Evolutionary conservation across 1,140 invertebrate species (phyloP), one percentile per base, ranked within the genome.

Genomic region (Hesperophylax magnus): DNA sequence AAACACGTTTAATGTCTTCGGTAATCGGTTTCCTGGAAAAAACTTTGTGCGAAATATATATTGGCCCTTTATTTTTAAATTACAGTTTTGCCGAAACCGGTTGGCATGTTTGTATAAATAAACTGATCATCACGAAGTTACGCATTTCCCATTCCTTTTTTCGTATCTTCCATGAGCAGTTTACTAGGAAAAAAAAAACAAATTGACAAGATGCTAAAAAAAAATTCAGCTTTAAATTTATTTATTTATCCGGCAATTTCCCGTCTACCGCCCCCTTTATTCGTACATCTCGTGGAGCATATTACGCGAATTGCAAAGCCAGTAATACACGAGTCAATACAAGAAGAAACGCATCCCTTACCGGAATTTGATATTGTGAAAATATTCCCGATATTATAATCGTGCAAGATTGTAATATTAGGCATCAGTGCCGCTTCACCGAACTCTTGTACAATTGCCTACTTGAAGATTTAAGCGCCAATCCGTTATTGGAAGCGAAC

Each of bases 351-450:
- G 39, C 34, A 71, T 71, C 47, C 20, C 24, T n/a, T 53, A 53
- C 65, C 67, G 18, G 67, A 47, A 47, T 71, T 71, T 71, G n/a
- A 71, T 71, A 71, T 71, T 71, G 18, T 71, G 24, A 39, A 71
- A 39, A 58, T 75, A 75, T 75, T 75, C 56, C 52, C 52, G 54
- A 75, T 75, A 75, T 75, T 75, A 75, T 75, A 75, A 56, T 58
- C 54, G 54, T 56, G 71, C 71, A 56, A 58, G 18, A 75, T 75
- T 56, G 71, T 75, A 58, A 75, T 75, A 75, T 75, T 22, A 58
- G 71, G n/a, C 53, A 75, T 75, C 24, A 56, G 53, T 75, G 14
- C 54, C 71, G 71, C 52, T 24, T 75, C 18, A 75, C 22, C 22
- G 54, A 52, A 75, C 71, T 7, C 71, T 56, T 58, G n/a, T 27